These are phyloP conservation scores for Diplolepis rosae DNA, from an alignment of 2,888 invertebrate genomes.

Conservation along the genomic window DNA sequence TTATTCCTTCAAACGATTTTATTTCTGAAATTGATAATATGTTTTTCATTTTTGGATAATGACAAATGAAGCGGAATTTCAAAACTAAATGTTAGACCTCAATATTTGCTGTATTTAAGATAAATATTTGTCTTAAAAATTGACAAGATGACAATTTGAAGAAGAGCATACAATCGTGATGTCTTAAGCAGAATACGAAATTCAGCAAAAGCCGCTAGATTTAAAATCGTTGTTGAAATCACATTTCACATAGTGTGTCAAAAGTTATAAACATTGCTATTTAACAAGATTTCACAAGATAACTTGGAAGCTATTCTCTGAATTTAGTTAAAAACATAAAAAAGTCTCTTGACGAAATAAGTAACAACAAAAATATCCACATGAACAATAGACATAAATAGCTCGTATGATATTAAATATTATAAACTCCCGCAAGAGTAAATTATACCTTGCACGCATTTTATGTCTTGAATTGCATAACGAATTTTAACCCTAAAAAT, in stretches of 20 bases:
- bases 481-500: neutral
- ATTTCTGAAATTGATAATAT: no score
- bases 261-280: neutral
- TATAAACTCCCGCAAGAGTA: neutral
- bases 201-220: neutral
- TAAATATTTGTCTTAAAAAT: neutral
- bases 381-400: neutral
- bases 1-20: no score
- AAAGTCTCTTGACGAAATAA: neutral
- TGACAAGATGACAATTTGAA: neutral
- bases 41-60: no score
- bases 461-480: conserved; percentile 1
- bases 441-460: conserved; percentile 4
- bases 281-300: no score
- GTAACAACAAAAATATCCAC: neutral
- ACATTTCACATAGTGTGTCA: neutral
- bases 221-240: neutral
- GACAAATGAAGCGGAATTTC: no score
- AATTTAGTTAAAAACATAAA: no score
- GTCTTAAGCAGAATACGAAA: neutral
- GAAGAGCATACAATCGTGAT: neutral
- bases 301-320: no score
- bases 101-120: no score
- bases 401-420: neutral
- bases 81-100: no score